Evolutionary conservation across 2,113 vertebrate genomes (phyloP), one percentile per base, ranked within the genome.

Genomic region (Pongo pygmaeus): DNA sequence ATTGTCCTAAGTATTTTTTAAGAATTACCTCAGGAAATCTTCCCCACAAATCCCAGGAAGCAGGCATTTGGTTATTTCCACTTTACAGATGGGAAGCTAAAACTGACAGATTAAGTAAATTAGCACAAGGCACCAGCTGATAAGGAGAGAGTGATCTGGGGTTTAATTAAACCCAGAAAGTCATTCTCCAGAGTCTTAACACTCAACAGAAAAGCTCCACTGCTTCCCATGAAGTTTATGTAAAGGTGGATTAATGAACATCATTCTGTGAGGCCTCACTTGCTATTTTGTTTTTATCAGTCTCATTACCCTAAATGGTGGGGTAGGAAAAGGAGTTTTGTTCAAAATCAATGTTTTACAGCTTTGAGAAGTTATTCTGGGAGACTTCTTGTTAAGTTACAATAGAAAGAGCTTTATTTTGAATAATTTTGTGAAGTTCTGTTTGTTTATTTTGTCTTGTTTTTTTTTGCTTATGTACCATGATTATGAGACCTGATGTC

Each of bases 161-260:
- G 77, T 89, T 96, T 94, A 94, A 89, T 89, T 89, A 95, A 95
- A 93, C 32, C 5, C 22, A 48, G 12, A 84, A 17, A 69, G n/a
- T 46, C 14, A 38, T 48, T 81, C 79, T 95, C 67, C 59, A 84
- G 30, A 88, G 17, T 64, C 74, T 89, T 91, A 85, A 43, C n/a
- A 72, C 18, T 86, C 84, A 88, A 40, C 22, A 84, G 72, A 92
- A 78, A 93, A 69, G 5, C 40, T 86, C 48, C 27, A 35, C 46
- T 69, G 8, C 16, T 40, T 89, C 48, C 79, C 69, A 74, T 57
- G 18, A 64, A 55, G 35, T 90, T 52, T 84, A 40, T 84, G 5
- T 50, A 70, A 87, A 67, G 17, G 1, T 12, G 7, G 2, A 38
- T 79, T 78, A 87, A 93, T 38, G 59, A 91, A 35, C 46, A 94